Evolutionary conservation across 2,888 invertebrate genomes (phyloP).

Genomic region (Tipula unca): DNA sequence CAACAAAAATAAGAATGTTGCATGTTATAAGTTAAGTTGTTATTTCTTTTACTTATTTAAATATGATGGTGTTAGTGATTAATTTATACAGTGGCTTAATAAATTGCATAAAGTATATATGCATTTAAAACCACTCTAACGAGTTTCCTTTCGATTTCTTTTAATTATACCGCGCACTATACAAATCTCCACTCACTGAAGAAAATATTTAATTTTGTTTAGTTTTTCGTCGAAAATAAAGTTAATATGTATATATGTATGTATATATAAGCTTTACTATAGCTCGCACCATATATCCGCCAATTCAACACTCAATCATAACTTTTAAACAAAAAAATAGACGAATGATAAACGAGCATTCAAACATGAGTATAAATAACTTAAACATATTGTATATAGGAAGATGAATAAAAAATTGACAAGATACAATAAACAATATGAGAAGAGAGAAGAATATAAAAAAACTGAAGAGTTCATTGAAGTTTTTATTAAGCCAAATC

Average conservation of each 20-base stretch:
- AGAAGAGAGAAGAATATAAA: slow-evolving; percentile 26
- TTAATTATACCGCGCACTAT: not conserved
- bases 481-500: slow-evolving; percentile 21
- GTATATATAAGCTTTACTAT: not conserved
- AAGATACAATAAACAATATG: not conserved
- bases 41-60: not conserved
- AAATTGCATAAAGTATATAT: not conserved
- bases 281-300: not conserved
- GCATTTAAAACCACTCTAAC: not conserved
- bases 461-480: not conserved
- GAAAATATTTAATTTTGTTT: not conserved
- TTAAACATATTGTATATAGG: not conserved
- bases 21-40: not conserved
- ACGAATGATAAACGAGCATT: not conserved
- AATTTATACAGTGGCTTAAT: not conserved
- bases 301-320: not conserved
- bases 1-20: not conserved
- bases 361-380: not conserved
- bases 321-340: not conserved
- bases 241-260: no score
- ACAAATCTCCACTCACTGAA: not conserved
- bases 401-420: slow-evolving; percentile 2
- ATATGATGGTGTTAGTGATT: not conserved
- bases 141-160: slow-evolving; percentile 8
- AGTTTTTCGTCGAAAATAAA: not conserved